A percentile compares a stretch with the other conserved stretches of the same genome.
Conservation (phyloP, 1,140 invertebrate genomes). For the Drosophila kohkoa region DNA sequence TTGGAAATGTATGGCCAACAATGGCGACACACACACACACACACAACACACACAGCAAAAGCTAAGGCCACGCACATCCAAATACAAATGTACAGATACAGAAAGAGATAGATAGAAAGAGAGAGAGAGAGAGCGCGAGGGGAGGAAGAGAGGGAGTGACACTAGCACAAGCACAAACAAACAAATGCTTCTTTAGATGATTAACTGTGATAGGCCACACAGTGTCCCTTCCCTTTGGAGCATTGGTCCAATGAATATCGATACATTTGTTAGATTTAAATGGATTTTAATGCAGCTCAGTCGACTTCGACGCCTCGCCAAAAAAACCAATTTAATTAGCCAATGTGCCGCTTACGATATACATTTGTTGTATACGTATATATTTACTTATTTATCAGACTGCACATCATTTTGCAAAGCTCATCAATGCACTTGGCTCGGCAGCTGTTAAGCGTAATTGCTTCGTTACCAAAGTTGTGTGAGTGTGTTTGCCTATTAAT, state of each 20-base stretch:
- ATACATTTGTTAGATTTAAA: slow-evolving; percentile 70
- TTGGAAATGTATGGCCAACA: slow-evolving; percentile 75
- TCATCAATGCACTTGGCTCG: slow-evolving; percentile 65
- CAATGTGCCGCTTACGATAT: slow-evolving; percentile 4
- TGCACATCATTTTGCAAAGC: slow-evolving; percentile 53
- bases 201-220: slow-evolving; percentile 71
- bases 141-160: neutral
- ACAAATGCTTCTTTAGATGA: slow-evolving; percentile 78
- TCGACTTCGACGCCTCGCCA: slow-evolving; percentile 34
- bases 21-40: slow-evolving; percentile 62
- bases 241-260: slow-evolving; percentile 44
- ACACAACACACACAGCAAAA: neutral
- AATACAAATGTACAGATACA: slow-evolving; percentile 5
- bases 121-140: neutral
- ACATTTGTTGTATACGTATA: slow-evolving; percentile 4
- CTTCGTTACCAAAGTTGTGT: slow-evolving; percentile 40
- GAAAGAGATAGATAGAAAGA: slow-evolving; percentile 21
- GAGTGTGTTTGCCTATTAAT: slow-evolving; percentile 68
- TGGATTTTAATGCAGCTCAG: slow-evolving; percentile 72
- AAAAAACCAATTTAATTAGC: slow-evolving; percentile 72
- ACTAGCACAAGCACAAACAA: slow-evolving; percentile 18
- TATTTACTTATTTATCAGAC: slow-evolving; percentile 61
- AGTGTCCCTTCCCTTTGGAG: slow-evolving; percentile 18
- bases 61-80: slow-evolving; percentile 45
- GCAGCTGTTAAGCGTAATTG: slow-evolving; percentile 77